Evolutionary conservation across 2,888 invertebrate genomes (phyloP).

Genomic region (Tinea semifulvella): DNA sequence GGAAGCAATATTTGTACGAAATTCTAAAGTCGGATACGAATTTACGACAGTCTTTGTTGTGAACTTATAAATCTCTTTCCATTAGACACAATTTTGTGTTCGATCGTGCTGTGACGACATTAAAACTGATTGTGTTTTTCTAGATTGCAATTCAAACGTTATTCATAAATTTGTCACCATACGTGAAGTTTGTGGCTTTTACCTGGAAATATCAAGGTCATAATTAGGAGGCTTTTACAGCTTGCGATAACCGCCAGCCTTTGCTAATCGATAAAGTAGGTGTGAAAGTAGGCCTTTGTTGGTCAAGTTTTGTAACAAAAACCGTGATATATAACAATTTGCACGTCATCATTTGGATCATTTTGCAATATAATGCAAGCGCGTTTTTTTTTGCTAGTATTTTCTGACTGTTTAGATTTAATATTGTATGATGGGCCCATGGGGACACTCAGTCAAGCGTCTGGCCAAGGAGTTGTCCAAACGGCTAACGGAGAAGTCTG

Average conservation of each 20-base stretch:
- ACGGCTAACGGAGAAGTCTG: no score
- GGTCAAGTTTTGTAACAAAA: conserved; percentile 9
- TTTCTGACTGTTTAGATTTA: no score
- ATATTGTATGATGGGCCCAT: no score
- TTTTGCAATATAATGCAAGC: conserved; percentile 1
- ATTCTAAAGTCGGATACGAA: conserved; percentile 46
- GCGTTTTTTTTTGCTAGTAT: no score
- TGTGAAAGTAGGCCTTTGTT: conserved; percentile 7
- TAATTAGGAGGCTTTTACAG: conserved; percentile 7
- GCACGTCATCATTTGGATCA: not conserved
- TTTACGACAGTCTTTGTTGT: conserved; percentile 48
- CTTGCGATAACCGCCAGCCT: not conserved
- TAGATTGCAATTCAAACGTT: not conserved
- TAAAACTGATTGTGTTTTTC: conserved; percentile 20
- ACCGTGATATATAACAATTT: conserved; percentile 9
- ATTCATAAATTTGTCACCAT: conserved; percentile 13
- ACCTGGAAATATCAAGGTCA: conserved; percentile 7
- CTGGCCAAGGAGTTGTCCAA: no score
- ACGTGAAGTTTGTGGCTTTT: conserved; percentile 2
- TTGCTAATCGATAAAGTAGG: conserved; percentile 9
- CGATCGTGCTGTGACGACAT: conserved; percentile 16
- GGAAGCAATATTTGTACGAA: conserved; percentile 32
- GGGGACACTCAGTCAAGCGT: no score
- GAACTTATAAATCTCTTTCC: conserved; percentile 53
- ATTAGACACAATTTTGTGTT: conserved; percentile 40